A percentile compares a stretch with the other conserved stretches of the same genome.
Conservation (phyloP, 2,888 invertebrate genomes). For the Elaeidobius kamerunicus region DNA sequence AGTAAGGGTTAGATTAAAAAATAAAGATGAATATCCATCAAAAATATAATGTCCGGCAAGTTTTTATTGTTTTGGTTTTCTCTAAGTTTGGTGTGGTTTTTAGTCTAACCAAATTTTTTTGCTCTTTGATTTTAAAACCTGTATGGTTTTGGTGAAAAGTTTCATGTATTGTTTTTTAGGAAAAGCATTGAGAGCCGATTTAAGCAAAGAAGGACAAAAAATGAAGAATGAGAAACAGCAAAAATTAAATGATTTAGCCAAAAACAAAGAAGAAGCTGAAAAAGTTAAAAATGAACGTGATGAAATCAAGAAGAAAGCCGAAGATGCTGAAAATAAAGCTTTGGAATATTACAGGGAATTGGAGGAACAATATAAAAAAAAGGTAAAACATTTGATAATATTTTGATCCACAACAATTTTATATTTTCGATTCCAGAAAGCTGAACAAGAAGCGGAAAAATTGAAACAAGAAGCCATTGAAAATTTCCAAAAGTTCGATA, state of each 20-base stretch:
- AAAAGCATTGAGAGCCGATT: constrained; percentile 67
- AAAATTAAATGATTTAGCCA: constrained; percentile 66
- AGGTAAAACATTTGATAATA: constrained; percentile 29
- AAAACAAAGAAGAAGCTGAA: constrained; percentile 75
- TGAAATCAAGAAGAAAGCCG: constrained; percentile 65
- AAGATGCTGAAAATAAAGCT: constrained; percentile 70
- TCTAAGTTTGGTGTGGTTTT: not conserved
- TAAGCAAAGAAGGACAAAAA: constrained; percentile 66
- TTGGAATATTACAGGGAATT: constrained; percentile 71
- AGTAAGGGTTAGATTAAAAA: not conserved
- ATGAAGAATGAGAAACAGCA: constrained; percentile 71
- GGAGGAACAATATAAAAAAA: constrained; percentile 62
- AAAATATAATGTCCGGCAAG: not conserved
- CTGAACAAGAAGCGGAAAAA: constrained; percentile 57
- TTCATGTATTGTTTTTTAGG: constrained; percentile 13
- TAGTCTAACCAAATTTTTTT: not conserved
- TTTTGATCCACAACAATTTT: not conserved
- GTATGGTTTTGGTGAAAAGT: not conserved
- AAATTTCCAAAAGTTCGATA: constrained; percentile 76
- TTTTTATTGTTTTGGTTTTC: not conserved
- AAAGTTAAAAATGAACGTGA: constrained; percentile 75
- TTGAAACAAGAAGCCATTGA: constrained; percentile 64
- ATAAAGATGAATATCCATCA: not conserved
- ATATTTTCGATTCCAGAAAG: constrained; percentile 41
- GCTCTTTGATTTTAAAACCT: not conserved